A percentile compares a stretch with the other conserved stretches of the same genome.
Conservation (phyloP, 1,140 invertebrate genomes). For the Magallana gigas region DNA sequence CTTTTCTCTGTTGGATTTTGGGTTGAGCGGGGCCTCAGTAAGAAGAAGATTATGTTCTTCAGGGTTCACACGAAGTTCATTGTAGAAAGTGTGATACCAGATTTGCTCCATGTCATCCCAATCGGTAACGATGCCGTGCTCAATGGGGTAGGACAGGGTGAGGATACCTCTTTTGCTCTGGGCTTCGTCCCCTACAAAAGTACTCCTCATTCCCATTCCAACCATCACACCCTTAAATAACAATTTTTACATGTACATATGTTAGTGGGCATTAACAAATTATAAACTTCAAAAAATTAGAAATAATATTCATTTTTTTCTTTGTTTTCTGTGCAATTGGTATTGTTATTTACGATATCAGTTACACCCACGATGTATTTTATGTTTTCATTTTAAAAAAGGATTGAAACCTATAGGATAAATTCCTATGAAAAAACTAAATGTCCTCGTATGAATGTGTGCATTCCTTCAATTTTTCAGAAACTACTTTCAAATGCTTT, state of each 20-base stretch:
- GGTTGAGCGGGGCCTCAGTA: too few species aligned
- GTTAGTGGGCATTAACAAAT: background rate
- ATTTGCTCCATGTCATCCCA: conserved; percentile 89
- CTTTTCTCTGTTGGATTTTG: too few species aligned
- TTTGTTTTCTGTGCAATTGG: background rate
- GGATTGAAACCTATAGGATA: background rate
- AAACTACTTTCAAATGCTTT: background rate
- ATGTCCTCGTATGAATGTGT: background rate
- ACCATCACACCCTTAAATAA: conserved; percentile 90
- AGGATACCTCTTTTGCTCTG: conserved; percentile 88
- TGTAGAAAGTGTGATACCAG: background rate
- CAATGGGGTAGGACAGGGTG: conserved; percentile 93
- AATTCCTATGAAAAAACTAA: background rate
- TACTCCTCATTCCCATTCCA: conserved; percentile 97
- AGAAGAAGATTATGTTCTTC: too few species aligned
- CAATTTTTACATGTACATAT: background rate
- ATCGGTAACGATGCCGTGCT: conserved; percentile 95
- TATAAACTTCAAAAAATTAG: background rate
- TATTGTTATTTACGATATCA: background rate
- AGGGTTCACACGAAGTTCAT: too few species aligned
- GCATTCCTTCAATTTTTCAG: background rate
- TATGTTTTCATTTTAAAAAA: background rate
- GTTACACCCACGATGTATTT: background rate
- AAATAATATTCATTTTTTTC: background rate
- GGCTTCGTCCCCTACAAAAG: conserved; percentile 96